Evolutionary conservation across 2,888 invertebrate species (phyloP), one percentile per base, ranked within the genome.

Genomic region (Sycophila texana): DNA sequence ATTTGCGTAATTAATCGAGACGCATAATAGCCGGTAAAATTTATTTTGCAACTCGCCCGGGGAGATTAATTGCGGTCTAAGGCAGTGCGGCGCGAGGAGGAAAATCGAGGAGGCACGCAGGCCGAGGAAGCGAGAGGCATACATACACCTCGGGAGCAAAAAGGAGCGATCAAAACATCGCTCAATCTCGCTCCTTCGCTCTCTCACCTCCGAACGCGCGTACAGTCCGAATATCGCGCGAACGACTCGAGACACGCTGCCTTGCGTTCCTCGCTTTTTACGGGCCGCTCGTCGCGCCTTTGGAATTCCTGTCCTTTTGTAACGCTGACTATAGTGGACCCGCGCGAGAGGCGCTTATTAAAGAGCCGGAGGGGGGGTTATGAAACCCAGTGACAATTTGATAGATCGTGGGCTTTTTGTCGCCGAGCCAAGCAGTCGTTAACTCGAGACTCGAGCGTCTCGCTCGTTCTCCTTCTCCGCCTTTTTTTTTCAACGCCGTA

Each of bases 301-400:
- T 61, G 47, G 66, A 71, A 72, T 75, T 61, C 57, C 49, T 22
- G 63, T 57, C 39, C 61, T 76, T 76, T 67, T 76, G 70, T 39
- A n/a, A 49, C n/a, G 49, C 55, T n/a, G 47, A 68, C 3, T 68
- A 26, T 26, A 39, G 39, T 61, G 67, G 67, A 68, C 74, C 58
- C 51, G 1, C 20, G 80, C 72, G 71, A 83, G 82, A 82, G 86
- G 85, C 85, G 85, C 86, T 87, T 87, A 87, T 87, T 86, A 86
- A 84, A 80, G 80, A 82, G 83, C 81, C 80, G 57, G 30, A 26
- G 26, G 13, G 60, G 47, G 81, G 78, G 83, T 83, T 83, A 83
- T 79, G 83, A 84, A 86, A 86, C 85, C 83, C 83, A 86, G 86
- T 87, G 88, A 89, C 89, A 88, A 89, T 89, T 88, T 89, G 89